Evolutionary conservation across 2,797 vertebrate genomes (phyloP).

Genomic region (Neoniphon sammara): DNA sequence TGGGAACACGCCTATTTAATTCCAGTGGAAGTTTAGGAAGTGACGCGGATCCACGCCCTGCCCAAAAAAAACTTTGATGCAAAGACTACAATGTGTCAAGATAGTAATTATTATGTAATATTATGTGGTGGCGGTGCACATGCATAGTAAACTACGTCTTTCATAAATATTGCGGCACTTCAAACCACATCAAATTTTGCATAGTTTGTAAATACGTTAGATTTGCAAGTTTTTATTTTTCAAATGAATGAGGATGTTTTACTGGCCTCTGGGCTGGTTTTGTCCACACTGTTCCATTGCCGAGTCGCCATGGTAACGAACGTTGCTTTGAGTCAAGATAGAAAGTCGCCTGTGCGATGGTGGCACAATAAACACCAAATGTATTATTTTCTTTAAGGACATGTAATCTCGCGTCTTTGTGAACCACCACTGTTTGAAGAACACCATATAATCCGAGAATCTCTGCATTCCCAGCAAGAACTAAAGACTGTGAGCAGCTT

Average conservation of each 20-base stretch:
- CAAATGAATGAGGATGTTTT: no score
- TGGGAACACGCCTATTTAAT: slow-evolving; percentile 31
- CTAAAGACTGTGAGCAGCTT: no score
- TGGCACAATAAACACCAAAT: neutral
- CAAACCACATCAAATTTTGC: no score
- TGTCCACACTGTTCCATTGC: neutral
- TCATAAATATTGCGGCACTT: neutral
- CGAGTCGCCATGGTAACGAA: slow-evolving; percentile 42
- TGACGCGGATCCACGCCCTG: slow-evolving; percentile 65
- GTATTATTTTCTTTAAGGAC: no score
- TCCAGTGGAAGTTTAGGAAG: slow-evolving; percentile 35
- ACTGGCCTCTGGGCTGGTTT: neutral
- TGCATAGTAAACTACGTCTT: neutral
- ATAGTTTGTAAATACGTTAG: neutral
- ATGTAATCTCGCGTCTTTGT: no score
- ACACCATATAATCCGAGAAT: no score
- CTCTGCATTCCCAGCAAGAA: no score
- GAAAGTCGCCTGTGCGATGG: slow-evolving; percentile 39
- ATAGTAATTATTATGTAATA: slow-evolving; percentile 7
- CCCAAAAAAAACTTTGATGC: slow-evolving; percentile 17
- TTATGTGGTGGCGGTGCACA: neutral
- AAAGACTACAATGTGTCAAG: slow-evolving; percentile 41
- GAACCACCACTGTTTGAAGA: no score
- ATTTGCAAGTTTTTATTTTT: neutral
- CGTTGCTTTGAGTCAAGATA: neutral